Evolutionary conservation across 64 coral and sea anemone genomes (phyloP).

Genomic region (Porites australiensis): DNA sequence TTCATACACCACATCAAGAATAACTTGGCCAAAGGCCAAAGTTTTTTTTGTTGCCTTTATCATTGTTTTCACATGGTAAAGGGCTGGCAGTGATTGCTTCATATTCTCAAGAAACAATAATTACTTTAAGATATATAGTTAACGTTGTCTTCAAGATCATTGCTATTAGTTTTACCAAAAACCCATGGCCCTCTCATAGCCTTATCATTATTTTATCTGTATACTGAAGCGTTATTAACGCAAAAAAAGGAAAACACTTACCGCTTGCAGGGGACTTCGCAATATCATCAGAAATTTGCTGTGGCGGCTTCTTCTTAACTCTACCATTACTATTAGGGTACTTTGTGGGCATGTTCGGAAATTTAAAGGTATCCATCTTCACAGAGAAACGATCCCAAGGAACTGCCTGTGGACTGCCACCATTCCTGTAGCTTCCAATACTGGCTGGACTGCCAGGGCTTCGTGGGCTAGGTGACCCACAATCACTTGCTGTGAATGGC

Average conservation of each 20-base stretch:
- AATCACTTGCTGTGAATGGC: conserved; percentile 56
- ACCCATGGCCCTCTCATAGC: background rate
- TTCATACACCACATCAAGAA: no score
- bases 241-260: background rate
- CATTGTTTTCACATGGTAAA: no score
- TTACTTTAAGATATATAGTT: no score
- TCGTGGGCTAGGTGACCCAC: conserved; percentile 32
- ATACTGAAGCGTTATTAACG: background rate
- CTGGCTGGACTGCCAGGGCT: conserved; percentile 58
- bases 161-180: no score
- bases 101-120: no score
- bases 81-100: no score
- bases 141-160: no score
- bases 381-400: conserved; percentile 54
- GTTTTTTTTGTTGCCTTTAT: no score
- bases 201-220: background rate
- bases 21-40: no score
- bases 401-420: conserved; percentile 17
- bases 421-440: conserved; percentile 13
- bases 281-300: conserved; percentile 1
- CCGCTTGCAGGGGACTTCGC: conserved; percentile 26
- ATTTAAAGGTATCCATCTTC: conserved; percentile 11
- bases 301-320: conserved; percentile 5
- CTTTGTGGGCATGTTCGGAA: conserved; percentile 5
- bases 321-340: conserved; percentile 32